Evolutionary conservation across 2,888 invertebrate species (phyloP), one percentile per base, ranked within the genome.

Genomic region (Erebia epiphron): DNA sequence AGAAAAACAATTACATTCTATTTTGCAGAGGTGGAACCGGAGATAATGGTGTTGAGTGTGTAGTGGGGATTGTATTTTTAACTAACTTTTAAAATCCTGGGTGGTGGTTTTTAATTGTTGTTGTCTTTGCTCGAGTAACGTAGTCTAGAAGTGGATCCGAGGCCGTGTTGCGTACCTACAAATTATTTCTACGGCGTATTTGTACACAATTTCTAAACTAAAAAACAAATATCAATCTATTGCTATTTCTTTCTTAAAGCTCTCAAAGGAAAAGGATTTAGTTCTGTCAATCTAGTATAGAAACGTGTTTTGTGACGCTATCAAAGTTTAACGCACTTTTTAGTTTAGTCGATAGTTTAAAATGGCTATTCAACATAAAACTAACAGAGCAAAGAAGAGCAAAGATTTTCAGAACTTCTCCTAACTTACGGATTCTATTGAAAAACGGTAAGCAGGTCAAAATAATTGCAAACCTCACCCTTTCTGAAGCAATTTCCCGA

Each of bases 1-100:
- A 71, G 58, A 64, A 70, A 75, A 72, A 72, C 71, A 75, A 73
- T 72, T 69, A 71, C 67, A 73, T 65, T 64, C 54, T 69, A 56
- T 73, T 69, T 67, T 56, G 46, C 35, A 10, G 64, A 21, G 46
- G 41, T 68, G 56, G 41, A 54, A 21, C 46, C n/a, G 52, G 54
- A 72, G 58, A 64, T 67, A 68, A 62, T 56, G 35, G 64, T 10
- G 10, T 13, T 13, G 46, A 52, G 58, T 57, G 16, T 67, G 56
- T 21, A 13, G 49, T 21, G 21, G 10, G 58, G 58, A 46, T 50
- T 67, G 67, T 43, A 67, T 58, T 67, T 67, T 67, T 67, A 58
- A 67, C 21, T 57, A 56, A 56, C 41, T 56, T 16, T 13, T 66
- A 66, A 56, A 56, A 46, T 21, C 21, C 46, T 49, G n/a, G 16